phyloP scores from a whole-genome alignment of 1,140 invertebrate species.

The Scaptomyza hsui region DNA sequence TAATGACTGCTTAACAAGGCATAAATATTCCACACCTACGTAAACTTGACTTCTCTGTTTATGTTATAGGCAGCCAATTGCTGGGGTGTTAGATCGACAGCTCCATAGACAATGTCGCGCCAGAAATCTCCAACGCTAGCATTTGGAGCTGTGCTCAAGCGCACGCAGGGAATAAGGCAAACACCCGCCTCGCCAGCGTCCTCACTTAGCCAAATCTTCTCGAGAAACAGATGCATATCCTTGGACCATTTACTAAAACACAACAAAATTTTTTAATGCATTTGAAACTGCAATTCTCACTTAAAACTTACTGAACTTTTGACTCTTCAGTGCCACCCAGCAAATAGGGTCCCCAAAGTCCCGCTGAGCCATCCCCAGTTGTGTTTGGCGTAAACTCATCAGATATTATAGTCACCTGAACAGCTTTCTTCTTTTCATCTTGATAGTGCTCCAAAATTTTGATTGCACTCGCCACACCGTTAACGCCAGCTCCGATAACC shows the following conservation, averaged over 20 bases:
- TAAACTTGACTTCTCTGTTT: conserved; percentile 84
- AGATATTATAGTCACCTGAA: conserved; percentile 87
- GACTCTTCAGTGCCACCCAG: conserved; percentile 86
- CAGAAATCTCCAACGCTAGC: conserved; percentile 83
- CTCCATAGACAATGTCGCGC: conserved; percentile 86
- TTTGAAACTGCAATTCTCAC: no score
- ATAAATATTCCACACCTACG: conserved; percentile 77
- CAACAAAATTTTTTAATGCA: background rate
- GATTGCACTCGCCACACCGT: conserved; percentile 81
- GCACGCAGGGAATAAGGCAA: conserved; percentile 86
- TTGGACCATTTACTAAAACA: conserved; percentile 87
- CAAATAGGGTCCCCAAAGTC: conserved; percentile 90
- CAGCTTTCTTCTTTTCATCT: conserved; percentile 11
- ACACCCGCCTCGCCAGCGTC: conserved; percentile 86
- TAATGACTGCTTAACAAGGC: background rate
- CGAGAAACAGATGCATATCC: conserved; percentile 86
- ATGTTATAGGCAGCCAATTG: conserved; percentile 85
- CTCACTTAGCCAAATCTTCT: conserved; percentile 87
- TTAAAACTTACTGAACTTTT: conserved; percentile 85
- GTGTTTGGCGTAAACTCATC: conserved; percentile 89
- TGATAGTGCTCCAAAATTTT: conserved; percentile 73
- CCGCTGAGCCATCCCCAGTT: conserved; percentile 91
- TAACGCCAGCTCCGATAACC: conserved; percentile 81
- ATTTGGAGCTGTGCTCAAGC: conserved; percentile 82
- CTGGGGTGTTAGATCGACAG: conserved; percentile 83